Conservation (phyloP, 1,140 invertebrate genomes). For the Macrocentrus cingulum region DNA sequence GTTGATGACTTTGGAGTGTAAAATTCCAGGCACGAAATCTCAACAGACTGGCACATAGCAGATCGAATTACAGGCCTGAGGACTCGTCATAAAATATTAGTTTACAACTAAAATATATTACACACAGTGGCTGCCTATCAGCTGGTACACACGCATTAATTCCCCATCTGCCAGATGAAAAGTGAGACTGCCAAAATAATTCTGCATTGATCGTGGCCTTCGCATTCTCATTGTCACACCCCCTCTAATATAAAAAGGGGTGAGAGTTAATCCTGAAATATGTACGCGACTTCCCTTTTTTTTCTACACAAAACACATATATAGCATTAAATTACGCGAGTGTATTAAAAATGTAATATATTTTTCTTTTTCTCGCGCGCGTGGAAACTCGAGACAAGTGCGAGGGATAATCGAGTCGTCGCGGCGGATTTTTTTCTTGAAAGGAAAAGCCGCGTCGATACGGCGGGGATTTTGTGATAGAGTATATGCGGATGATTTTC, state of each 20-base stretch:
- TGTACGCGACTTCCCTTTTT: slow-evolving; percentile 24
- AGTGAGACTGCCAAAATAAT: slow-evolving; percentile 34
- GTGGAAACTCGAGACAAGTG: slow-evolving; percentile 5
- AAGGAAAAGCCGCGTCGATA: slow-evolving; percentile 7
- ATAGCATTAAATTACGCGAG: slow-evolving; percentile 12
- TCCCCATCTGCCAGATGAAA: slow-evolving; percentile 41
- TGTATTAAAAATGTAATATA: slow-evolving; percentile 11
- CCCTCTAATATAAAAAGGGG: slow-evolving; percentile 19
- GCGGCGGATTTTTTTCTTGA: slow-evolving; percentile 1
- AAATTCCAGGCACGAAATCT: background rate
- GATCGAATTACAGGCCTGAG: slow-evolving; percentile 2
- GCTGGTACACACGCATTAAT: slow-evolving; percentile 46
- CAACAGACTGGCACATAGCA: slow-evolving; percentile 16
- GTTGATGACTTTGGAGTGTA: no score
- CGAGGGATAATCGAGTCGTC: slow-evolving; percentile 18
- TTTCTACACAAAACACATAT: background rate
- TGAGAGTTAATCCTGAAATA: slow-evolving; percentile 34
- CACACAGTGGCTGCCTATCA: no score
- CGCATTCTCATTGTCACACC: slow-evolving; percentile 14
- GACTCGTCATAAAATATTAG: slow-evolving; percentile 10
- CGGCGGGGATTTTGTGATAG: slow-evolving; percentile 11
- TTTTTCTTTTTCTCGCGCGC: slow-evolving; percentile 1
- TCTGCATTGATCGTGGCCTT: slow-evolving; percentile 27
- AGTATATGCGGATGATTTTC: background rate
- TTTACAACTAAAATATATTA: no score